Evolutionary conservation across 2,113 vertebrate species (phyloP).

Genomic region (Egretta garzetta): DNA sequence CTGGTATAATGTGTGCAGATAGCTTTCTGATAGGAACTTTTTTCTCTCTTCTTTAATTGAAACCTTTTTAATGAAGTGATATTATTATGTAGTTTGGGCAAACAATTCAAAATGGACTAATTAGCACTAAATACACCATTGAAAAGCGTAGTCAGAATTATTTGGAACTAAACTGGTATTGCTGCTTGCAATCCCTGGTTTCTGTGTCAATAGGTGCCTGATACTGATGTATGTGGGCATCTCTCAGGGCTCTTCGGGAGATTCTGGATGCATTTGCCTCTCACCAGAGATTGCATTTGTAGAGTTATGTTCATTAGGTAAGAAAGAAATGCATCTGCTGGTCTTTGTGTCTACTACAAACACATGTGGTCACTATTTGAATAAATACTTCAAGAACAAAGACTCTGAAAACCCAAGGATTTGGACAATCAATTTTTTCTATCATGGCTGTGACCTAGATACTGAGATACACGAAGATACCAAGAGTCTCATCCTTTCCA

Average conservation of each 20-base stretch:
- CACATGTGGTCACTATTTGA: neutral
- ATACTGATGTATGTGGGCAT: neutral
- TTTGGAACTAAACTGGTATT: neutral
- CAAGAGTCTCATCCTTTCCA: neutral
- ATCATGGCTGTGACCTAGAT: neutral
- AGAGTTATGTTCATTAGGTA: neutral
- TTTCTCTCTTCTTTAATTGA: conserved; percentile 52
- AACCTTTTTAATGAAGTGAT: conserved; percentile 53
- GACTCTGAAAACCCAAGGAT: neutral
- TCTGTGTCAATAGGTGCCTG: neutral
- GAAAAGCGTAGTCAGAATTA: neutral
- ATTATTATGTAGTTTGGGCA: conserved; percentile 15
- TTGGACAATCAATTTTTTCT: neutral
- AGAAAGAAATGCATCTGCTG: neutral
- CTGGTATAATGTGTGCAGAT: conserved; percentile 23
- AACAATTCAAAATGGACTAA: conserved; percentile 36
- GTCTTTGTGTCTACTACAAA: neutral
- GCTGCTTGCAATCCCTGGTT: neutral
- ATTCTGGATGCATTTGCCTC: neutral
- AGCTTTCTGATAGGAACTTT: conserved; percentile 31
- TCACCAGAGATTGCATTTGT: neutral
- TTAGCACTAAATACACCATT: conserved; percentile 31
- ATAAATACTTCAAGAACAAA: neutral
- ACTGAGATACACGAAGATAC: neutral
- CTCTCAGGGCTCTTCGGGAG: neutral